phyloP scores from a whole-genome alignment of 2,797 vertebrate species.

The Oceanodroma leucorhoa region DNA sequence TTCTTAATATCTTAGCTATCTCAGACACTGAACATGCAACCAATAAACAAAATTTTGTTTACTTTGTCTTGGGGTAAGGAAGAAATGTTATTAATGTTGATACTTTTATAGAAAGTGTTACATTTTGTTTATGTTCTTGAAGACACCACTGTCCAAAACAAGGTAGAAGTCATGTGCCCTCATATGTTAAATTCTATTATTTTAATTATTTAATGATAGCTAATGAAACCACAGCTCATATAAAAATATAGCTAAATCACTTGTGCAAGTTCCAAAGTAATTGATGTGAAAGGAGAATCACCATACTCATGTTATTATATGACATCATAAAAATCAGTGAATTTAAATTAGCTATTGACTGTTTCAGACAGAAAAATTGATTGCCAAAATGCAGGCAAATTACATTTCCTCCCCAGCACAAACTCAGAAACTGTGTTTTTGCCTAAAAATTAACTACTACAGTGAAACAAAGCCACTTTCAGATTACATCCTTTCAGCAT shows the following conservation, averaged over 20 bases:
- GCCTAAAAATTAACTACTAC: background rate
- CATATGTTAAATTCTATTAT: background rate
- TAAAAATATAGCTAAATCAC: background rate
- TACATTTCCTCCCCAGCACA: background rate
- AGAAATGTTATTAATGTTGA: background rate
- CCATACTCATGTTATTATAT: fast-evolving
- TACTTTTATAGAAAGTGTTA: background rate
- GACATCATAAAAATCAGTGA: background rate
- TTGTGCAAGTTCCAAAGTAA: background rate
- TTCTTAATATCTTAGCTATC: background rate
- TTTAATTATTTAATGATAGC: background rate
- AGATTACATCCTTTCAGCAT: background rate
- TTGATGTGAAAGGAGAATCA: background rate
- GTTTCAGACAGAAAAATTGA: background rate
- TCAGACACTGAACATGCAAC: background rate
- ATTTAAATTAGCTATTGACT: background rate
- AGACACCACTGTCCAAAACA: background rate
- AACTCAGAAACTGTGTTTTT: background rate
- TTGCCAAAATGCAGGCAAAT: background rate
- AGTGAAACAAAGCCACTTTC: background rate
- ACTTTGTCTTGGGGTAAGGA: background rate
- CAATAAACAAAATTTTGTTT: background rate
- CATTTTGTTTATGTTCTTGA: background rate
- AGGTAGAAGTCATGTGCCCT: background rate
- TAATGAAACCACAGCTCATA: background rate